phyloP scores from a whole-genome alignment of 1,140 invertebrate species.

The Aphaenogaster floridana region DNA sequence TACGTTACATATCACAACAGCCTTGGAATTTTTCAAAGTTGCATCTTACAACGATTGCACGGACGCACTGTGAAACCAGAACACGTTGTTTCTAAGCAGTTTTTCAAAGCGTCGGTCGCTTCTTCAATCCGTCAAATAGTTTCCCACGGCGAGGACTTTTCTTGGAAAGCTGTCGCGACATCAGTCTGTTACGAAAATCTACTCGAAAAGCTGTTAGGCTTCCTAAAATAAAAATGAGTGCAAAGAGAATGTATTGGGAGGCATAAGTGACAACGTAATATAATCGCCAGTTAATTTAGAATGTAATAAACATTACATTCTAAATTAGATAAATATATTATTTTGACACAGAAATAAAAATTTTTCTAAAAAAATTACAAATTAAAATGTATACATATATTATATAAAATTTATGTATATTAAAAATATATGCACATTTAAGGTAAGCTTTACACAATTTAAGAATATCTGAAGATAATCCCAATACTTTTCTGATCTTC shows the following conservation, averaged over 20 bases:
- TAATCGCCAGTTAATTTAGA: neutral
- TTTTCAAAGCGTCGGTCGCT: constrained; percentile 11
- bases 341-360: neutral
- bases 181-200: constrained; percentile 20
- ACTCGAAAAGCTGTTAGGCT: constrained; percentile 2
- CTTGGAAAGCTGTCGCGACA: constrained; percentile 21
- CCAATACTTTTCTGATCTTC: neutral
- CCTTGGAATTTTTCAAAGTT: constrained; percentile 19
- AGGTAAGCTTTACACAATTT: neutral
- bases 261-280: neutral
- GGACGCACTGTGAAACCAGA: constrained; percentile 10
- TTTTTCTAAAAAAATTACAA: neutral
- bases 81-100: constrained; percentile 30
- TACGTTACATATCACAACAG: constrained; percentile 5
- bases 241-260: neutral
- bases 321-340: neutral
- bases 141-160: neutral
- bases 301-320: neutral
- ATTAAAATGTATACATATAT: neutral
- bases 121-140: constrained; percentile 44
- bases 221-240: neutral
- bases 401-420: neutral
- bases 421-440: neutral
- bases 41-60: constrained; percentile 24
- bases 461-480: neutral